phyloP scores from a whole-genome alignment of 2,888 invertebrate genomes.

The Eupsilia transversa region DNA sequence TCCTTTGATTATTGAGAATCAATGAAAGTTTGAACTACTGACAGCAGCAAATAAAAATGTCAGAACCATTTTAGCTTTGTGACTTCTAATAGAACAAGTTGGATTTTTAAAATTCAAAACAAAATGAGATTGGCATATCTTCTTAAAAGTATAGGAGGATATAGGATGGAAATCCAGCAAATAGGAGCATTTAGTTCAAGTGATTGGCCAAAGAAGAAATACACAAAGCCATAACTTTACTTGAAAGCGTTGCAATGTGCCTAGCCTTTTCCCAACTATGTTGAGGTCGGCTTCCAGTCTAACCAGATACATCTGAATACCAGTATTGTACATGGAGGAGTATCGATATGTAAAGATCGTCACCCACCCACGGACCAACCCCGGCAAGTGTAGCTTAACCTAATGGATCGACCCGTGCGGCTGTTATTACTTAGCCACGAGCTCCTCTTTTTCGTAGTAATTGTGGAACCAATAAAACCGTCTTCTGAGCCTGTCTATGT shows the following conservation, averaged over 20 bases:
- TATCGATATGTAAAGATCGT: too few species aligned
- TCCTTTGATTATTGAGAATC: constrained; percentile 5
- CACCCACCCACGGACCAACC: too few species aligned
- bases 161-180: background rate
- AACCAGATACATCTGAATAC: too few species aligned
- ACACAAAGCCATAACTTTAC: background rate
- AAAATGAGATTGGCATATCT: background rate
- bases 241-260: background rate
- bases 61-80: too few species aligned
- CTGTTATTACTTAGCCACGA: too few species aligned
- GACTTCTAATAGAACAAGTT: background rate
- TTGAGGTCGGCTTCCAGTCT: too few species aligned
- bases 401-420: too few species aligned
- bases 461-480: background rate
- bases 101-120: background rate
- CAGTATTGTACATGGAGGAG: too few species aligned
- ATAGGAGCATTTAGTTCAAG: background rate
- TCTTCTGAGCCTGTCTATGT: background rate
- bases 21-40: constrained; percentile 18
- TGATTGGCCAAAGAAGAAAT: background rate
- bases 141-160: too few species aligned
- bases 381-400: too few species aligned
- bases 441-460: too few species aligned
- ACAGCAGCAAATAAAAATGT: background rate
- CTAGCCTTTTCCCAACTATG: too few species aligned